phyloP scores from a whole-genome alignment of 1,140 invertebrate species.

The Ladona fulva region DNA sequence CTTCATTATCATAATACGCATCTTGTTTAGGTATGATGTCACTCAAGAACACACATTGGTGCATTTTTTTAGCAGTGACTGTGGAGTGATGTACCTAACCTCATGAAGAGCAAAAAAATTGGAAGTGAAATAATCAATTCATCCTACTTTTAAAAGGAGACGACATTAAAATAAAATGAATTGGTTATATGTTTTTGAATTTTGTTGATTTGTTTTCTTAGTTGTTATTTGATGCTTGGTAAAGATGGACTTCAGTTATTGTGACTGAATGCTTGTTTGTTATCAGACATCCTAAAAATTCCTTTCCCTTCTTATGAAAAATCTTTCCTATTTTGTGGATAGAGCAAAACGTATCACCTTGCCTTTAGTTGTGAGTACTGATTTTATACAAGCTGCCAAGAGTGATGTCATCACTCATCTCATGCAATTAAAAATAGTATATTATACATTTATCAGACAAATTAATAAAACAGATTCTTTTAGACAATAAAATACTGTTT shows the following conservation, averaged over 20 bases:
- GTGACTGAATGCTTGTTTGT: neutral
- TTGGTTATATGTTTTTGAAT: neutral
- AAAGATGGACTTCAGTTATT: neutral
- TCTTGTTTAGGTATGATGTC: no score
- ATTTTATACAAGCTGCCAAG: neutral
- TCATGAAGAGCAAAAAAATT: no score
- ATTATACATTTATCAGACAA: constrained; percentile 1
- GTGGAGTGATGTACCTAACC: no score
- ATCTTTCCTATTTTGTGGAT: neutral
- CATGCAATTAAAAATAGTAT: neutral
- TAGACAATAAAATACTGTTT: neutral
- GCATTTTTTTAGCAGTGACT: no score
- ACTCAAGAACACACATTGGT: no score
- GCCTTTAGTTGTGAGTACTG: neutral
- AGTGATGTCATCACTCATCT: neutral
- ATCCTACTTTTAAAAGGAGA: no score
- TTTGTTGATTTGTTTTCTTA: neutral
- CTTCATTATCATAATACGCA: no score
- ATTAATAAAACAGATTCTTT: constrained; percentile 5
- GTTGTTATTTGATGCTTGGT: neutral
- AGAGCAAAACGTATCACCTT: neutral
- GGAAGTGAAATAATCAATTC: no score
- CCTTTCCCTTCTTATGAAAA: neutral
- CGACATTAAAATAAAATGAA: neutral
- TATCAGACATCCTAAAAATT: neutral